Percentiles rank a stretch among this genome's conserved stretches.
Evolutionary conservation across 1,140 invertebrate genomes (phyloP).

Genomic region (Drosophila repletoides): DNA sequence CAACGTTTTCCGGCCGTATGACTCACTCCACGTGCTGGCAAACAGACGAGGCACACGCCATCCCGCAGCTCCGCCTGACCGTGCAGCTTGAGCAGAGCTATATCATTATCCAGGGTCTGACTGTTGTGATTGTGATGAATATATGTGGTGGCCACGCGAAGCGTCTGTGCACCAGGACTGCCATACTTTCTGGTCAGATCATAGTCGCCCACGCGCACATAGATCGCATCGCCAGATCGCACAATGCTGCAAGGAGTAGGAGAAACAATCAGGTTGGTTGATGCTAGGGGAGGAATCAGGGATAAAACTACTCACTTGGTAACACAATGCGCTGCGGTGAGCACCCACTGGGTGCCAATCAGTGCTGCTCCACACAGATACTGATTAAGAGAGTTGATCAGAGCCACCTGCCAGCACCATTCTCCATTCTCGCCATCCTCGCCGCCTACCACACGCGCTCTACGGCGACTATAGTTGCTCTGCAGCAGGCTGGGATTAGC

Average conservation of each 20-base stretch:
- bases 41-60: slow-evolving; percentile 88
- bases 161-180: slow-evolving; percentile 93
- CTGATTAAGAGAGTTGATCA: slow-evolving; percentile 96
- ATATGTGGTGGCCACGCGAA: slow-evolving; percentile 94
- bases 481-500: slow-evolving; percentile 11
- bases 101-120: slow-evolving; percentile 97
- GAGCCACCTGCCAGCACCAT: slow-evolving; percentile 97
- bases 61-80: slow-evolving; percentile 94
- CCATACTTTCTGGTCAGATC: slow-evolving; percentile 94
- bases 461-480: slow-evolving; percentile 71
- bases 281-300: neutral
- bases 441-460: slow-evolving; percentile 92
- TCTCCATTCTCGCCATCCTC: slow-evolving; percentile 94
- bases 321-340: slow-evolving; percentile 97
- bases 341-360: slow-evolving; percentile 96
- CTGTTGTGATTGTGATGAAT: slow-evolving; percentile 98
- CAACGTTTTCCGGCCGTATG: slow-evolving; percentile 94
- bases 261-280: neutral
- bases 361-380: slow-evolving; percentile 98
- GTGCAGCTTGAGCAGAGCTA: slow-evolving; percentile 95
- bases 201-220: slow-evolving; percentile 95
- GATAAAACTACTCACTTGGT: slow-evolving; percentile 89
- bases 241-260: slow-evolving; percentile 88
- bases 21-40: slow-evolving; percentile 92
- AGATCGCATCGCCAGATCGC: slow-evolving; percentile 94